These are phyloP conservation scores for Pangasius djambal DNA, from an alignment of 2,797 vertebrate genomes.

Conservation along the genomic window DNA sequence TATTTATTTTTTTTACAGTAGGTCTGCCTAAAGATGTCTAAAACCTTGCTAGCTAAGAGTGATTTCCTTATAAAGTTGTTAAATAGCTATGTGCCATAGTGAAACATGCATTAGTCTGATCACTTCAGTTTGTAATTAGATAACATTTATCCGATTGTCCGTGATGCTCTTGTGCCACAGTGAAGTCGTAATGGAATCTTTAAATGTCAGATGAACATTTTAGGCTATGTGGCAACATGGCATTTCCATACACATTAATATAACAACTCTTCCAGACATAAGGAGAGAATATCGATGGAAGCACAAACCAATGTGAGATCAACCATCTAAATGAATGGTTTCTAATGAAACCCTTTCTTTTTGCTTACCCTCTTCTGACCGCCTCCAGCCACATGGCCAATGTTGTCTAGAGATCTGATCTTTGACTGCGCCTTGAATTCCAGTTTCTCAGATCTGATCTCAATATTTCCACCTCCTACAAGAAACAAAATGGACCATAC, in stretches of 20 bases:
- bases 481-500: conserved; percentile 3
- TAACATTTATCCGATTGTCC: neutral
- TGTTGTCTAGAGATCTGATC: conserved; percentile 92
- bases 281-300: neutral
- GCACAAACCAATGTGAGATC: neutral
- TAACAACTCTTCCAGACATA: neutral
- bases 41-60: neutral
- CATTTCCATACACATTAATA: neutral
- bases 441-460: conserved; percentile 95
- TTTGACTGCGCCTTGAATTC: conserved; percentile 96
- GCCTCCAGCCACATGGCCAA: conserved; percentile 90
- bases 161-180: neutral
- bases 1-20: neutral
- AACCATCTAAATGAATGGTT: neutral
- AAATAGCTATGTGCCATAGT: neutral
- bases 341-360: neutral
- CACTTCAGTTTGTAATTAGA: neutral
- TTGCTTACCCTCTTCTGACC: conserved; percentile 85
- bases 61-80: neutral
- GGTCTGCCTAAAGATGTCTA: neutral
- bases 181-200: neutral
- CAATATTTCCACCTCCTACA: conserved; percentile 91
- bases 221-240: neutral
- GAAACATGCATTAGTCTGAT: neutral
- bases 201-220: conserved; percentile 2